A percentile compares a stretch with the other conserved stretches of the same genome.
These are phyloP conservation scores for Fistularia commersonii DNA, from an alignment of 2,797 vertebrate genomes.

Conservation along the genomic window DNA sequence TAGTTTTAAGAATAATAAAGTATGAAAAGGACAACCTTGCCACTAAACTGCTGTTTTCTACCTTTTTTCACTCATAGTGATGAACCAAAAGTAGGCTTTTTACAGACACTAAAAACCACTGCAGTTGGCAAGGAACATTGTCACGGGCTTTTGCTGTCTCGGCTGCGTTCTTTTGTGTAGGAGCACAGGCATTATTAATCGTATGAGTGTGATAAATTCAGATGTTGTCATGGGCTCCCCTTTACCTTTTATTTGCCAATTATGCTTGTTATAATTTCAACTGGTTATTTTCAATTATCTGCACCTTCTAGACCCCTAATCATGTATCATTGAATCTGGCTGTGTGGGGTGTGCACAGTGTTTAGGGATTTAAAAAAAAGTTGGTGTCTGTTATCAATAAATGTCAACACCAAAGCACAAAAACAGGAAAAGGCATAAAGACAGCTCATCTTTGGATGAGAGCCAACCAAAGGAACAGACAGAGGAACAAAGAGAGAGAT, in stretches of 20 bases:
- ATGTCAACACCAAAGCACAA: constrained; percentile 27
- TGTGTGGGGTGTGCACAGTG: background rate
- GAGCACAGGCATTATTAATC: too few relatives aligned
- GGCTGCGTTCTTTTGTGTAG: too few relatives aligned
- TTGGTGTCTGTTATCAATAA: constrained; percentile 29
- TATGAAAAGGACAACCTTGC: too few relatives aligned
- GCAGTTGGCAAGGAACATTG: background rate
- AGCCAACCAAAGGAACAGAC: constrained; percentile 40
- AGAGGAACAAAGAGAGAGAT: constrained; percentile 16
- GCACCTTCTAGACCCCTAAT: too few relatives aligned
- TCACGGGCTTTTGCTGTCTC: background rate
- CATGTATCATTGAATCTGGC: background rate
- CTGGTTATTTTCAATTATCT: too few relatives aligned
- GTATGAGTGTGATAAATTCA: too few relatives aligned
- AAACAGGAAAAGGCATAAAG: constrained; percentile 4
- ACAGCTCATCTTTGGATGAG: constrained; percentile 27
- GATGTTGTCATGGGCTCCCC: too few relatives aligned
- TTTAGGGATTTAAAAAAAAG: constrained; percentile 12
- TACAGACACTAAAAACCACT: background rate
- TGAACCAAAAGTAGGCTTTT: constrained; percentile 1
- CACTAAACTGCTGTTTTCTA: background rate
- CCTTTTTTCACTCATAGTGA: background rate
- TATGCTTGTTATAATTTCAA: too few relatives aligned
- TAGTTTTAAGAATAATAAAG: too few relatives aligned
- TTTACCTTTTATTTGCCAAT: too few relatives aligned